Evolutionary conservation across 2,113 vertebrate genomes (phyloP), one percentile per base, ranked within the genome.

Genomic region (Drymodes brunneopygia): DNA sequence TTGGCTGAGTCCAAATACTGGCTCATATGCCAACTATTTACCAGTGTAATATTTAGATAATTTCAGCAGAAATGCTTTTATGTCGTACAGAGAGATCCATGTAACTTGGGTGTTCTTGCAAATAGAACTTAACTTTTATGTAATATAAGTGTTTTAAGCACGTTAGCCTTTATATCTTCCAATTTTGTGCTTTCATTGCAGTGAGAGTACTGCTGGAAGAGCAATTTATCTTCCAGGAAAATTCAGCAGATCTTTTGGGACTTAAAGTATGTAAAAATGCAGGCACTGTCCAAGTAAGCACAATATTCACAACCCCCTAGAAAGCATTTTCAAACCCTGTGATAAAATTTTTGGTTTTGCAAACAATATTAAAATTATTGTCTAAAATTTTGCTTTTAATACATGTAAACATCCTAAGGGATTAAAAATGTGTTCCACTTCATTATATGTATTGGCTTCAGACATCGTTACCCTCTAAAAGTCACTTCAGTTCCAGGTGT

Each of bases 401-500:
- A 25, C n/a, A 51, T 54, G 53, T 54, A 89, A 91, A 50, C 17
- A 54, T 79, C 78, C 47, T 42, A 58, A 42, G 60, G 42, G 84
- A 82, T 9, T 85, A 53, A 72, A 80, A 85, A 72, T 73, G 35
- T 21, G 33, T 91, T 93, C 84, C 0, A 2, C 54, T 82, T 89
- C 70, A 40, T 91, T 90, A 44, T 73, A 31, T 24, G 1, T 44
- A 58, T 87, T 94, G 66, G 35, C 54, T 94, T 95, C 89, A 95
- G 74, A 85, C 54, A 77, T 82, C 79, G 77, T 90, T 95, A 72
- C 54, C 75, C 72, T 80, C 66, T 86, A 90, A 81, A 92, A 91
- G 50, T 77, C 74, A 82, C 66, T 95, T 95, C 53, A 77, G 45
- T 87, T 96, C 70, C 87, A 95, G 74, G 69, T 92, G 61, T 92